Percentiles rank a stretch among this genome's conserved stretches.
Conservation (phyloP, 2,888 invertebrate species). For the Mimumesa dahlbomi region DNA sequence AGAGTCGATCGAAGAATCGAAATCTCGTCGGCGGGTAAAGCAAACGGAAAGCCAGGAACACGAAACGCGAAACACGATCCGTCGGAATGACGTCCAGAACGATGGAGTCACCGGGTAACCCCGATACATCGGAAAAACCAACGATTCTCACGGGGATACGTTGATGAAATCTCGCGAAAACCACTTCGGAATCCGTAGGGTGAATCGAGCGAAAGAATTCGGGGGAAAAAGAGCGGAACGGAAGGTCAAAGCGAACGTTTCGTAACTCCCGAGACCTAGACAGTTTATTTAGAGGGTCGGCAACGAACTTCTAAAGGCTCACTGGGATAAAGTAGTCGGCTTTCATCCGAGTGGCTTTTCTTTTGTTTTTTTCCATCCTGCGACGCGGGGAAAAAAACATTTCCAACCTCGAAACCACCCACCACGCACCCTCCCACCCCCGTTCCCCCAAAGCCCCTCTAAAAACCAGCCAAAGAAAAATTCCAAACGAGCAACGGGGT, state of each 20-base stretch:
- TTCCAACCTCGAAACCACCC: no score
- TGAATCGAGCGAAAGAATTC: constrained; percentile 39
- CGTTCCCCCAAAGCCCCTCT: no score
- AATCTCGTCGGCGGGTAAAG: no score
- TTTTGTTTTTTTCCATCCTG: background rate
- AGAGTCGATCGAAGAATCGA: no score
- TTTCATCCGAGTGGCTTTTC: constrained; percentile 9
- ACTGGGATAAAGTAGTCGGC: background rate
- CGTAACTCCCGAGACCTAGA: constrained; percentile 5
- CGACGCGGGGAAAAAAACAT: background rate
- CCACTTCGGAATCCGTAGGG: constrained; percentile 11
- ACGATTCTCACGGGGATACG: background rate
- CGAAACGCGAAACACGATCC: no score
- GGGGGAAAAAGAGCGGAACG: constrained; percentile 5
- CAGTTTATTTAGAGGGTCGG: constrained; percentile 41
- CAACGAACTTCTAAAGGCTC: background rate
- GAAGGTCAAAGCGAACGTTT: constrained; percentile 16
- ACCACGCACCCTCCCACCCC: no score
- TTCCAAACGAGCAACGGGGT: no score
- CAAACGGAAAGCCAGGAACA: no score
- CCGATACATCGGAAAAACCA: constrained; percentile 21
- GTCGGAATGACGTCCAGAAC: background rate
- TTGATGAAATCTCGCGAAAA: constrained; percentile 44
- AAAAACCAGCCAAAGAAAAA: no score
- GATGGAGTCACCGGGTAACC: constrained; percentile 11